Percentiles rank a stretch among this genome's conserved stretches.
phyloP scores from a whole-genome alignment of 2,888 invertebrate genomes.

The Salpingus planirostris region DNA sequence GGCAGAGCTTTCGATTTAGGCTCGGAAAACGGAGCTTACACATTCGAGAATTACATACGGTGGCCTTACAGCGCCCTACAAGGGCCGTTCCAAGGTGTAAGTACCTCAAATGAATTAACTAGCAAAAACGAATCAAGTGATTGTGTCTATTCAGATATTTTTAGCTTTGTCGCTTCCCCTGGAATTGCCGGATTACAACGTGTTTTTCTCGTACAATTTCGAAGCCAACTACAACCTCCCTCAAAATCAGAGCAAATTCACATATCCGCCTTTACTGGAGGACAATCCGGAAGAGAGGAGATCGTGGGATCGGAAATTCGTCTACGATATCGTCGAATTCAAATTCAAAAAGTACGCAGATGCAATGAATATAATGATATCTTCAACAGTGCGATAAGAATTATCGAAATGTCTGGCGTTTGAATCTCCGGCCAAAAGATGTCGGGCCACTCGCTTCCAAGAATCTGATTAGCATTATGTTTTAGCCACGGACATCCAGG shows the following conservation, averaged over 20 bases:
- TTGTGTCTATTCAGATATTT: no score
- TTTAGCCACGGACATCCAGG: constrained; percentile 55
- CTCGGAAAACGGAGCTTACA: background rate
- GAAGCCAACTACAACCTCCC: constrained; percentile 59
- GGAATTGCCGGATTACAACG: constrained; percentile 57
- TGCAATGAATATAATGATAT: constrained; percentile 3
- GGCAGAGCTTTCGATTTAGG: no score
- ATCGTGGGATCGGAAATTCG: constrained; percentile 22
- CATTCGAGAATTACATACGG: background rate
- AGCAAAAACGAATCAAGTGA: no score
- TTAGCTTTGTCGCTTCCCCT: constrained; percentile 62
- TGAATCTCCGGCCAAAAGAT: no score
- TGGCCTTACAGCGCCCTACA: background rate
- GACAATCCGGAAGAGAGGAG: constrained; percentile 5
- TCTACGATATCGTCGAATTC: constrained; percentile 26
- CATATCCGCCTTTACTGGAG: constrained; percentile 27
- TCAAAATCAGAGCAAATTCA: constrained; percentile 41
- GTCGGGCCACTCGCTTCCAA: no score
- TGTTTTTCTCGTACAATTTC: constrained; percentile 66
- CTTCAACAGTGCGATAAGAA: no score
- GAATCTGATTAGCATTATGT: no score
- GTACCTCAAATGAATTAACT: no score
- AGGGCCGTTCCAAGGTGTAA: background rate
- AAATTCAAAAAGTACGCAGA: constrained; percentile 29
- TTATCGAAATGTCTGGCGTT: background rate